A percentile compares a stretch with the other conserved stretches of the same genome.
Conservation (phyloP, 2,888 invertebrate species). For the Brachypalpus laphriformis region DNA sequence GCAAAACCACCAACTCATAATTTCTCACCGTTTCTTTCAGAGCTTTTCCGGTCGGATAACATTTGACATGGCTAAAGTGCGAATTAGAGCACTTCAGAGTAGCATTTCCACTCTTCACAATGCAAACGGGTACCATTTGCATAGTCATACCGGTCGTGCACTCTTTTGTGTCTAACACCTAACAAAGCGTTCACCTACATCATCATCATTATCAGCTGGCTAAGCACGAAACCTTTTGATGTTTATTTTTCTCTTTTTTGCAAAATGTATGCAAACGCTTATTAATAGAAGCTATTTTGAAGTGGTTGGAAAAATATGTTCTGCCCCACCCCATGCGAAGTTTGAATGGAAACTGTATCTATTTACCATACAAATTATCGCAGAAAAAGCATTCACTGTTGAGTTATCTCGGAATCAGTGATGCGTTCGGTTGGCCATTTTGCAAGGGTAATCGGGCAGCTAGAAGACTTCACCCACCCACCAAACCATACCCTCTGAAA, state of each 20-base stretch:
- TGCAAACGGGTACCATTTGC: conserved; percentile 3
- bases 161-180: conserved; percentile 1
- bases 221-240: conserved; percentile 16
- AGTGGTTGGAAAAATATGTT: neutral
- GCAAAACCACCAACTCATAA: conserved; percentile 8
- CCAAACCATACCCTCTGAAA: neutral
- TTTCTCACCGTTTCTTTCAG: neutral
- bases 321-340: neutral
- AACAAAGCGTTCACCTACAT: conserved; percentile 1
- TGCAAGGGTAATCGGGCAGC: neutral
- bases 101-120: conserved; percentile 2
- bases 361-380: conserved; percentile 7
- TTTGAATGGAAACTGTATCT: conserved; percentile 8
- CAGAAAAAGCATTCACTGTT: neutral
- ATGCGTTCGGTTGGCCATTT: conserved; percentile 25
- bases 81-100: conserved; percentile 39
- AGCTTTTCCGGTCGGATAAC: conserved; percentile 18
- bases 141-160: conserved; percentile 14
- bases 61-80: conserved; percentile 43
- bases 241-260: neutral
- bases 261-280: neutral
- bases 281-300: neutral
- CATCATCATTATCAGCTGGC: conserved; percentile 27
- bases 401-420: neutral
- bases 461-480: no score